These are phyloP conservation scores for Arrhopalites spinosus DNA, from an alignment of 2,888 invertebrate species.

Conservation along the genomic window DNA sequence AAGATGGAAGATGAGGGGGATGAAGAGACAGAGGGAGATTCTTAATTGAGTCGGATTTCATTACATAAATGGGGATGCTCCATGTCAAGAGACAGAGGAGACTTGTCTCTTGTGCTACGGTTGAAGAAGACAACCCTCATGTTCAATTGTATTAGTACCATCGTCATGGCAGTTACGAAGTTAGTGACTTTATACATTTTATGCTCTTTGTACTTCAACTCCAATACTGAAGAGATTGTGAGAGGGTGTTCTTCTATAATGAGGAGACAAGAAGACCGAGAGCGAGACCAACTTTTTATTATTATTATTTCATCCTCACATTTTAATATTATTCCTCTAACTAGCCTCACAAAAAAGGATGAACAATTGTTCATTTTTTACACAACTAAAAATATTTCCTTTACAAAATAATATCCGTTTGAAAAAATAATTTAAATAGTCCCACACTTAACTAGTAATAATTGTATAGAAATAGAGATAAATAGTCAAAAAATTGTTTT, in stretches of 20 bases:
- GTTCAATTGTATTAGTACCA: not conserved
- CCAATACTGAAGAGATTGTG: not conserved
- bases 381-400: too few species aligned
- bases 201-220: not conserved
- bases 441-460: too few species aligned
- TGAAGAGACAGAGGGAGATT: conserved; percentile 1
- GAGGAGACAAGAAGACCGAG: conserved; percentile 10
- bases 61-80: conserved; percentile 6
- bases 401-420: too few species aligned
- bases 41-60: conserved; percentile 31
- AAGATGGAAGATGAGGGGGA: conserved; percentile 6
- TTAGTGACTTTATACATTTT: not conserved
- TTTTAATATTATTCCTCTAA: not conserved
- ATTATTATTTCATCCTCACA: not conserved
- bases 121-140: not conserved
- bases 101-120: not conserved
- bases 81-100: not conserved
- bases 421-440: too few species aligned
- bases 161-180: conserved; percentile 1
- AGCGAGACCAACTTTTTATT: conserved; percentile 27
- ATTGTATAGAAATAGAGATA: too few species aligned
- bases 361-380: conserved; percentile 4
- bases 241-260: not conserved
- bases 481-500: too few species aligned
- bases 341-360: not conserved